phyloP scores from a whole-genome alignment of 2,113 vertebrate species.

The Rattus rattus region DNA sequence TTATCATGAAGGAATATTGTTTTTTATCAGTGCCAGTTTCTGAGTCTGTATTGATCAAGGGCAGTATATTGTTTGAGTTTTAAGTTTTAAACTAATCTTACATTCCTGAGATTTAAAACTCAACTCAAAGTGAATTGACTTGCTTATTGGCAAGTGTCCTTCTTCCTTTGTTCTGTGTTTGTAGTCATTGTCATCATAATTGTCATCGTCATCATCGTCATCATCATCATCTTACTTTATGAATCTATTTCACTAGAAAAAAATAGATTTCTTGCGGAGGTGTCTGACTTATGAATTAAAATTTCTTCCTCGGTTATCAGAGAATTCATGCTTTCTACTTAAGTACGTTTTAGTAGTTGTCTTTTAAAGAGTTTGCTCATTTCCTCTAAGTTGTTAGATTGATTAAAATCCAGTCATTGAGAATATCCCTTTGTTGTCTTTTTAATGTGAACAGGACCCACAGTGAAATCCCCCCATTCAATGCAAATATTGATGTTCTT shows the following conservation, averaged over 20 bases:
- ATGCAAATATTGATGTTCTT: conserved; percentile 19
- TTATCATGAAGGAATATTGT: neutral
- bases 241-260: neutral
- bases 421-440: neutral
- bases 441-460: neutral
- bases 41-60: conserved; percentile 8
- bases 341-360: conserved; percentile 6
- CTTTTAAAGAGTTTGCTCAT: conserved; percentile 22
- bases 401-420: conserved; percentile 40
- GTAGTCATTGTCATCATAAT: neutral
- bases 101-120: neutral
- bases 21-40: neutral
- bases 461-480: neutral
- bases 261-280: neutral
- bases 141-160: neutral
- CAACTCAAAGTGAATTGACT: neutral
- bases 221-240: neutral
- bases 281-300: neutral
- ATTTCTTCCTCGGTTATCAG: conserved; percentile 10
- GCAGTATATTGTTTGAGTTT: neutral
- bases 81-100: conserved; percentile 6
- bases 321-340: conserved; percentile 37
- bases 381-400: conserved; percentile 10
- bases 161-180: neutral
- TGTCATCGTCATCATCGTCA: neutral